Base-by-base conservation (phyloP, 2,113 vertebrate species). In the Hoplias malabaricus region DNA sequence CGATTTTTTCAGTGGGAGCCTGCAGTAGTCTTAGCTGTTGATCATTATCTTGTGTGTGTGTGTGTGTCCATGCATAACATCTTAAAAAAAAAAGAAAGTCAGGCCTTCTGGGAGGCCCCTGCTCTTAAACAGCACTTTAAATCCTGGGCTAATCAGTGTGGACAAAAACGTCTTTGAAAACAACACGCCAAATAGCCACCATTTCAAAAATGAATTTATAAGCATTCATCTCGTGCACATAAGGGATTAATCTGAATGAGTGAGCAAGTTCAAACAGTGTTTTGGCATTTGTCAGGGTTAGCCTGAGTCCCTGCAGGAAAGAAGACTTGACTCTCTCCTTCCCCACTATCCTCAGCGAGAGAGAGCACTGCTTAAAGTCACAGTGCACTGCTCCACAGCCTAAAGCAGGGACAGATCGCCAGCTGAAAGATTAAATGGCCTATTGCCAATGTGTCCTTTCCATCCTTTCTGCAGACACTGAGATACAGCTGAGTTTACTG, bases 191-290 rank as follows among this genome's bases (percentile, higher is more conserved):
- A 38, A 72, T 34, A 69, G 80, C 67, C 78, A 84, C 46, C 27
- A 78, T 29, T 59, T 76, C n/a, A 81, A 79, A 83, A 83, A 69
- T 71, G 34, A 81, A 73, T 86, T 82, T 80, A 83, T 73, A 78
- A 59, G 77, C 68, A 77, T 78, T 83, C 33, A 7, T 82, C 23
- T 65, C 62, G 59, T 61, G 31, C 83, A 88, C 82, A 85, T 77
- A 62, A 80, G 80, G 76, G 80, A 88, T 88, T 85, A 57, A 84
- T 81, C 59, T 76, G 61, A 75, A 69, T 31, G 65, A 82, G 73
- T 72, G 78, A 88, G 71, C 87, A 85, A 86, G 79, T 76, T 88
- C 79, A 87, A 81, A 57, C 62, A 48, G 79, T 66, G 78, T 48
- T 81, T 82, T 74, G 83, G 81, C 76, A 84, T 87, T 84, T 82